These are phyloP conservation scores for Polydesmus complanatus DNA, from an alignment of 2,888 invertebrate genomes.

Conservation along the genomic window DNA sequence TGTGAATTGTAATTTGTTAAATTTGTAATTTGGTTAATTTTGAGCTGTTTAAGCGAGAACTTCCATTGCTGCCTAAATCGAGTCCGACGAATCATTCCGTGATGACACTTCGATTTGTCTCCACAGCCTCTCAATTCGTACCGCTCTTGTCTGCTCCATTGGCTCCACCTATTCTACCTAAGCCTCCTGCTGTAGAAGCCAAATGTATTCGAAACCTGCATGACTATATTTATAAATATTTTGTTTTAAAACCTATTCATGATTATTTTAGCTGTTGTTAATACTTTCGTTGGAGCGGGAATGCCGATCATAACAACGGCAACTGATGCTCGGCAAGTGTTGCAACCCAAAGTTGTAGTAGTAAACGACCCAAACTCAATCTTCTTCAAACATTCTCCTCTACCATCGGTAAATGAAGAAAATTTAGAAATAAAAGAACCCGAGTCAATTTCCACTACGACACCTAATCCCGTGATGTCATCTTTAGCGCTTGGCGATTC, in stretches of 20 bases:
- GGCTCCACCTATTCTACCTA: neutral
- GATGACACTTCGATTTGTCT: slow-evolving; percentile 18
- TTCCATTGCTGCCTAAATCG: slow-evolving; percentile 49
- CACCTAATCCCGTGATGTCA: neutral
- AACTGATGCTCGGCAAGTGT: neutral
- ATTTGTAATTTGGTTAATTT: neutral
- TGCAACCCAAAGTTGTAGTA: neutral
- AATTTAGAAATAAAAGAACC: neutral
- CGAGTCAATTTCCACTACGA: neutral
- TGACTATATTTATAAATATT: neutral
- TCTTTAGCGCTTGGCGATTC: neutral
- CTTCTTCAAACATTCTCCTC: neutral
- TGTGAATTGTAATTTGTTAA: neutral
- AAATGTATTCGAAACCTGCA: too few species aligned
- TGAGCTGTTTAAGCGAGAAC: slow-evolving; percentile 48
- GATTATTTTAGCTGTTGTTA: neutral
- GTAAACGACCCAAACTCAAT: neutral
- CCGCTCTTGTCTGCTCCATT: slow-evolving; percentile 11
- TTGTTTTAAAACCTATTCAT: neutral
- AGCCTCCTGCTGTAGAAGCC: neutral
- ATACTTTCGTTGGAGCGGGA: neutral
- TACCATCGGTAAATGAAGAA: neutral
- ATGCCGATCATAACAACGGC: too few species aligned
- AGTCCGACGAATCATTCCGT: slow-evolving; percentile 16
- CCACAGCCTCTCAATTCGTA: slow-evolving; percentile 16